A percentile compares a stretch with the other conserved stretches of the same genome.
Evolutionary conservation across 2,888 invertebrate species (phyloP).

Genomic region (Tetrapedia diversipes): DNA sequence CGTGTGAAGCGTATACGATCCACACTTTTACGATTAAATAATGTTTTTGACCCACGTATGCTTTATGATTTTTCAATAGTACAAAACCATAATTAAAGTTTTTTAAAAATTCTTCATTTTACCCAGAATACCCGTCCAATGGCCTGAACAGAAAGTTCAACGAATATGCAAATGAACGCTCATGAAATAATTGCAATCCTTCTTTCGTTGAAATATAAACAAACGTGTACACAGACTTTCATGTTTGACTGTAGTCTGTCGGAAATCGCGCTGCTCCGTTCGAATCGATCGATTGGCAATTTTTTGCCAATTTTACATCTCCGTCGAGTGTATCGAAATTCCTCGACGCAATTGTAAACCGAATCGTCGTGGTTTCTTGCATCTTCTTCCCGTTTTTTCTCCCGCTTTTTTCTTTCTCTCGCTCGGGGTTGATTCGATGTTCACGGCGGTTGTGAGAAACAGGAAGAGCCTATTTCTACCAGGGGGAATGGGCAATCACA

Average conservation of each 20-base stretch:
- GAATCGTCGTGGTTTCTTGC: not conserved
- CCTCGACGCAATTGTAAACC: constrained; percentile 11
- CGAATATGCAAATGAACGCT: too few species aligned
- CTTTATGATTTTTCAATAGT: too few species aligned
- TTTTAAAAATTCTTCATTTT: too few species aligned
- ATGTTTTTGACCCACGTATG: too few species aligned
- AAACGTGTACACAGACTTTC: too few species aligned
- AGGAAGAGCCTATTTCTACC: not conserved
- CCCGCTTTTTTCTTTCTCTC: not conserved
- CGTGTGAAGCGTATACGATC: too few species aligned
- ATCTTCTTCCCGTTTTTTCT: not conserved
- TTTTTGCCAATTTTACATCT: not conserved
- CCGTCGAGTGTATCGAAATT: constrained; percentile 6
- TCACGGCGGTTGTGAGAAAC: constrained; percentile 12
- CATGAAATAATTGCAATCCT: too few species aligned
- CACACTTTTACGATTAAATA: too few species aligned
- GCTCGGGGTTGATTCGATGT: not conserved
- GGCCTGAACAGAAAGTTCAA: too few species aligned
- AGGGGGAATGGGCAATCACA: not conserved
- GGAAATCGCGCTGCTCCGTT: constrained; percentile 7
- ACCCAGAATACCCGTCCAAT: too few species aligned
- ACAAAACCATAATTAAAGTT: too few species aligned
- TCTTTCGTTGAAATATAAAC: too few species aligned
- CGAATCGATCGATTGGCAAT: constrained; percentile 14
- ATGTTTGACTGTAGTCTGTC: not conserved